Base-by-base conservation (phyloP, 2,113 vertebrate genomes). In the Paradisaea rubra region DNA sequence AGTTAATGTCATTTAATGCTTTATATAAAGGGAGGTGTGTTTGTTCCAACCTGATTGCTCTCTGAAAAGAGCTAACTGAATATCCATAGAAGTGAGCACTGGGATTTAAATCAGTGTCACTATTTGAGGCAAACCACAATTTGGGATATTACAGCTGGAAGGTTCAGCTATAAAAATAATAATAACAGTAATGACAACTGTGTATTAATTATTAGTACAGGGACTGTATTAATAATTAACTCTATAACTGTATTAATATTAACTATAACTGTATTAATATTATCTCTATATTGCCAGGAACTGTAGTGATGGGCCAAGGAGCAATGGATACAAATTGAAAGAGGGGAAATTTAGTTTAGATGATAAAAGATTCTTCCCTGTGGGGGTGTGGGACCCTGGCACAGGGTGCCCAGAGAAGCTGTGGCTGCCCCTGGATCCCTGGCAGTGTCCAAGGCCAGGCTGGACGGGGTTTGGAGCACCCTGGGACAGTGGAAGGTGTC, bases 401-500 rank as follows among this genome's bases (percentile, higher is more conserved):
- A 14, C 39, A 45, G 56, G 35, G 0, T 45, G 33, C n/a, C 33
- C 49, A 33, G 49, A 54, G 44, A 0, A 47, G 31, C 31, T 71
- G 80, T 10, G 66, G 45, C 56, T 71, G 45, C 54, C 13, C 81
- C 57, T 39, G 39, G 10, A 53, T 15, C 68, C 25, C 47, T 72
- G 68, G 37, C 0, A 52, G 16, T 61, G 31, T 0, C 25, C 68
- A 11, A 20, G 45, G 37, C 66, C 20, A 6, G 31, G 37, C 0
- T 71, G 66, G 54, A 13, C 1, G 1, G 45, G 15, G 15, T 19
- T 50, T 12, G 65, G 56, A 52, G 33, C 66, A 35, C 0, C 24
- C 37, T 44, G 66, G 56, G 56, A 3, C 0, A 21, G 37, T 16
- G 80, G 25, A 1, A 71, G 20, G 25, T 44, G 66, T 35, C 56